Base-by-base conservation (phyloP, 2,888 invertebrate genomes). In the Dione vanillae region DNA sequence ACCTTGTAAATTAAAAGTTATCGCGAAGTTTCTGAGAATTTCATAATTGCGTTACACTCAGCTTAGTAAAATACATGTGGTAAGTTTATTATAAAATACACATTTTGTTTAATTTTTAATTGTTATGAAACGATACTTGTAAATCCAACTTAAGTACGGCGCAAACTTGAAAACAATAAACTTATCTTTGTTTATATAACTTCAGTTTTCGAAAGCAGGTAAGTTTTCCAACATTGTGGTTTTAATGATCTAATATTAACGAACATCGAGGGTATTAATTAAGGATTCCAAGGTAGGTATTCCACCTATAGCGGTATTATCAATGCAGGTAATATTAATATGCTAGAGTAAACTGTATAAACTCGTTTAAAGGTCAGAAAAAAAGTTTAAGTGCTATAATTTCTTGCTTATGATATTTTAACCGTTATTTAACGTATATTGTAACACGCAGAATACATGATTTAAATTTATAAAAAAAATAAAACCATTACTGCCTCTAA, bases 191-290 rank as follows among this genome's bases (percentile, higher is more conserved):
- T 92, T 91, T 91, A 89, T 90, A 85, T 83, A 90, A 92, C 89
- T 90, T 89, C 78, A 81, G 88, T 85, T 84, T 84, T 79, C 82
- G 83, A 87, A 87, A 89, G 88, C 90, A 91, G 89, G 89, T 89
- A 92, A 92, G 92, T 92, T 92, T 89, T 87, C 82, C 86, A 91
- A 92, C 92, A 90, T 90, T 88, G 92, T 85, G 92, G 93, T 88
- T 92, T 91, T 92, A 92, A 92, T 92, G 92, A 92, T 93, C 90
- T 91, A 92, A 92, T 92, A 93, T 93, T 92, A 91, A 92, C 87
- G 90, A 88, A 91, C 89, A 88, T 83, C 84, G 85, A 79, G 84
- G 90, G 90, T 90, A 91, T 90, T 92, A 91, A 92, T 92, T 92
- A 92, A 86, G 85, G 88, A 91, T 90, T 88, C 87, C 80, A 82